Conservation (phyloP, 2,888 invertebrate species). For the Pterobdella sp. region DNA sequence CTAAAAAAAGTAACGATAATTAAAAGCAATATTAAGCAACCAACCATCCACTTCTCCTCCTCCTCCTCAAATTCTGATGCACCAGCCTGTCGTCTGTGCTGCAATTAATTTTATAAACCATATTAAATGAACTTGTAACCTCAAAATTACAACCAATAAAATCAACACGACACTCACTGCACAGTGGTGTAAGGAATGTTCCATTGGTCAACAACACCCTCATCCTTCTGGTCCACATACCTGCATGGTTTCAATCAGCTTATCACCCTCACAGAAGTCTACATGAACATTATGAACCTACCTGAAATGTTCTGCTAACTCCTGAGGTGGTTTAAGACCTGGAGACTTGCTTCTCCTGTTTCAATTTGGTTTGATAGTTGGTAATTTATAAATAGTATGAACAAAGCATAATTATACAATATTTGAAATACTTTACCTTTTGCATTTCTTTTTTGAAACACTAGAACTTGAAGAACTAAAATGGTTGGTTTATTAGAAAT, state of each 20-base stretch:
- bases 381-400: background rate
- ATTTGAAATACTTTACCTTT: background rate
- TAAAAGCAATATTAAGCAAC: too few relatives aligned
- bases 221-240: constrained; percentile 17
- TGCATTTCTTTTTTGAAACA: background rate
- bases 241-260: background rate
- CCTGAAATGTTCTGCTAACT: constrained; percentile 21
- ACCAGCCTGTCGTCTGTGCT: too few relatives aligned
- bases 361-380: background rate
- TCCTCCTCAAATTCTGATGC: too few relatives aligned
- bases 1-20: too few relatives aligned
- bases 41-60: too few relatives aligned
- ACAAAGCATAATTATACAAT: background rate
- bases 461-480: background rate
- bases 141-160: constrained; percentile 26
- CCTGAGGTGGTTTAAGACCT: constrained; percentile 9
- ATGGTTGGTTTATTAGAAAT: too few relatives aligned
- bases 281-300: background rate
- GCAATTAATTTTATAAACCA: too few relatives aligned
- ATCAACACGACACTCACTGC: constrained; percentile 29
- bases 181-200: constrained; percentile 22
- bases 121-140: too few relatives aligned
- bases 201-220: background rate
- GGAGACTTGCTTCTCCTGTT: constrained; percentile 21
- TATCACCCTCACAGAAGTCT: background rate